These are phyloP conservation scores for Papilio dardanus DNA, from an alignment of 1,140 invertebrate genomes.

Conservation along the genomic window DNA sequence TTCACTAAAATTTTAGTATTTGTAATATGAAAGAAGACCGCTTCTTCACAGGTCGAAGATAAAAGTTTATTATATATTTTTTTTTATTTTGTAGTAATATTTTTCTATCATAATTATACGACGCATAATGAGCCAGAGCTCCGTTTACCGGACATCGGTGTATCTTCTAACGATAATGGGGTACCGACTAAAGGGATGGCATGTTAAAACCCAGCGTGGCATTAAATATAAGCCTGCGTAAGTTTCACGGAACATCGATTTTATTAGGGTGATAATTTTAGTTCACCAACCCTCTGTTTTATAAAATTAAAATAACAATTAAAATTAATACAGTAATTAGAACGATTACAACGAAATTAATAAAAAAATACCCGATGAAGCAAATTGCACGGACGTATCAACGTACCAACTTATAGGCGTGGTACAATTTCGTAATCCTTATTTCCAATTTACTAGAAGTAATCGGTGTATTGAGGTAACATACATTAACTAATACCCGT, in stretches of 20 bases:
- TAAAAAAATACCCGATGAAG: constrained; percentile 8
- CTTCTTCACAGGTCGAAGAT: too few relatives aligned
- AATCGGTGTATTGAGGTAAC: constrained; percentile 47
- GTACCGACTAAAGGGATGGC: background rate
- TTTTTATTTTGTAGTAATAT: background rate
- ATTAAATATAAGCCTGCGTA: constrained; percentile 4
- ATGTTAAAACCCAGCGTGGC: constrained; percentile 7
- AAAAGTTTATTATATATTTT: background rate
- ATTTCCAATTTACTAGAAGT: constrained; percentile 40
- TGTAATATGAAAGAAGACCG: background rate
- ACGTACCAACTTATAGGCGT: constrained; percentile 4
- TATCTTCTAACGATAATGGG: background rate
- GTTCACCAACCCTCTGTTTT: background rate
- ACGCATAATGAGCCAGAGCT: background rate
- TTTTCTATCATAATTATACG: too few relatives aligned
- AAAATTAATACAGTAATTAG: background rate
- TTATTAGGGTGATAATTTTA: constrained; percentile 31
- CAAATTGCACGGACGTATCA: constrained; percentile 17
- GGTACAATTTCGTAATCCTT: constrained; percentile 40
- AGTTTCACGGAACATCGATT: background rate
- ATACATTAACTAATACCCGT: constrained; percentile 51
- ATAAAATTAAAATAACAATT: background rate
- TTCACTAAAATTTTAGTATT: background rate
- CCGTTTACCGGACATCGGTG: background rate
- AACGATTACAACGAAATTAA: background rate